A percentile compares a stretch with the other conserved stretches of the same genome.
These are phyloP conservation scores for Grammomys dolichurus DNA, from an alignment of 2,113 vertebrate species.

Conservation along the genomic window DNA sequence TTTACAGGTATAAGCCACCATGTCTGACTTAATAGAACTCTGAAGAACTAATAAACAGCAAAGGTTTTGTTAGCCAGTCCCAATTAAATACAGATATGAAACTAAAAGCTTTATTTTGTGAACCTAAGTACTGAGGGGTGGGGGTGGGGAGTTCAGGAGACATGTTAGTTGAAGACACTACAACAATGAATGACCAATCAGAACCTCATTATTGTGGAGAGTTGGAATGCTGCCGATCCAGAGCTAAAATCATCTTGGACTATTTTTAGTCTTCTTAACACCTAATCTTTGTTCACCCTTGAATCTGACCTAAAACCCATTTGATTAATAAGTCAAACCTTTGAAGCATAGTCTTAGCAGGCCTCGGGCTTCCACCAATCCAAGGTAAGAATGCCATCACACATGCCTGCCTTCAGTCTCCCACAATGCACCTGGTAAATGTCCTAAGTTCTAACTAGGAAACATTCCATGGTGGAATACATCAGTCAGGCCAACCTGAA, in stretches of 20 bases:
- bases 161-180: neutral
- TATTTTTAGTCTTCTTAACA: neutral
- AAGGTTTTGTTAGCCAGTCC: neutral
- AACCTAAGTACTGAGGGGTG: neutral
- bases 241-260: neutral
- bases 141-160: neutral
- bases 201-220: neutral
- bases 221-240: neutral
- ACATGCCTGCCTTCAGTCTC: neutral
- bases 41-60: constrained; percentile 33
- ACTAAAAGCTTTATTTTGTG: neutral
- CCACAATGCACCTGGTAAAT: neutral
- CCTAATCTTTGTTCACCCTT: neutral
- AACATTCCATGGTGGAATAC: neutral
- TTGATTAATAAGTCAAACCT: neutral
- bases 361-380: neutral
- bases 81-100: neutral
- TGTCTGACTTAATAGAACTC: neutral
- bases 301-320: neutral
- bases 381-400: neutral
- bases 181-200: neutral
- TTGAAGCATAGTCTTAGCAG: neutral
- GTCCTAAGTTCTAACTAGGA: neutral
- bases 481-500: neutral
- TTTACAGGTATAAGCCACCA: neutral